A percentile compares a stretch with the other conserved stretches of the same genome.
Evolutionary conservation across 2,797 vertebrate genomes (phyloP).

Genomic region (Thamnophis elegans): DNA sequence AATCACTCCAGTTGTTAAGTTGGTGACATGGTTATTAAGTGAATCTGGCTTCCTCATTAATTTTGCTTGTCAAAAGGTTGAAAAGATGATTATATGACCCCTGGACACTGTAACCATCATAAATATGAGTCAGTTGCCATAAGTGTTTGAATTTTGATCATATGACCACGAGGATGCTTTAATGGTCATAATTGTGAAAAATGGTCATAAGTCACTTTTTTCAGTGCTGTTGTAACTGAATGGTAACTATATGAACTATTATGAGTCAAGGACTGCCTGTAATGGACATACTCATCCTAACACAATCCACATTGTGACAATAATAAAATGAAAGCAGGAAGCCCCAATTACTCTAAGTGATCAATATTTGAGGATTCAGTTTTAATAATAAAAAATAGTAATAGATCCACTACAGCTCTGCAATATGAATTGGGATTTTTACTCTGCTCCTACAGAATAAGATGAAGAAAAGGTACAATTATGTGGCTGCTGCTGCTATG

Average conservation of each 20-base stretch:
- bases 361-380: background rate
- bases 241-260: background rate
- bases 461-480: background rate
- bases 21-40: background rate
- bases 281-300: background rate
- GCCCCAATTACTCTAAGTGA: background rate
- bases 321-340: background rate
- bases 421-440: background rate
- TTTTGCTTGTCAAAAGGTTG: background rate
- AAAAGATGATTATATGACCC: background rate
- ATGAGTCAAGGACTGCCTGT: background rate
- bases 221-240: background rate
- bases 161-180: background rate
- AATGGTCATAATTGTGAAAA: background rate
- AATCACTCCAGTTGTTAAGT: background rate
- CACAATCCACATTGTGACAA: background rate
- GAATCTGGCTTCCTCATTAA: background rate
- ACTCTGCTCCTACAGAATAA: background rate
- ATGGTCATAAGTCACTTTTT: background rate
- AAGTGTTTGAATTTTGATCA: background rate
- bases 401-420: background rate
- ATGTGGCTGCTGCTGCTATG: background rate
- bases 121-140: background rate
- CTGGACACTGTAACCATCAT: background rate
- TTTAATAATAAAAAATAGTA: background rate